Evolutionary conservation across 2,113 vertebrate species (phyloP).

Genomic region (Galeopterus variegatus): DNA sequence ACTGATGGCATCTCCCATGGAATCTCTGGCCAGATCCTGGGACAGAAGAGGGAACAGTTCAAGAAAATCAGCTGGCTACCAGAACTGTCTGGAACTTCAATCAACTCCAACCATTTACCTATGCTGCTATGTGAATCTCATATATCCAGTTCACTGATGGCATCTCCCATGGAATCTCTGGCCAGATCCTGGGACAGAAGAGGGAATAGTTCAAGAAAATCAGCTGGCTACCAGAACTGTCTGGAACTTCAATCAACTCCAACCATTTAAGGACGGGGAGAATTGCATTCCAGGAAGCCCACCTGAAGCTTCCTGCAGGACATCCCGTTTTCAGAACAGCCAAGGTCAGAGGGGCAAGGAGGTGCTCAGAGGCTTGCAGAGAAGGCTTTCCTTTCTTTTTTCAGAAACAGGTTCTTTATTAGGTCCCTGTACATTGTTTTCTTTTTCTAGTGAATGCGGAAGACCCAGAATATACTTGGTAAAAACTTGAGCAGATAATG

Average conservation of each 20-base stretch:
- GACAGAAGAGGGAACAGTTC: background rate
- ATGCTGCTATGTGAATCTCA: background rate
- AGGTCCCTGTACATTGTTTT: background rate
- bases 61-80: background rate
- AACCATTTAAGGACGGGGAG: slow-evolving; percentile 21
- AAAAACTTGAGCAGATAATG: background rate
- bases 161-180: background rate
- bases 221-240: background rate
- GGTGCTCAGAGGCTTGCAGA: background rate
- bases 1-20: background rate
- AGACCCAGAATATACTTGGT: background rate
- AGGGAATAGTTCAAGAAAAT: background rate
- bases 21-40: background rate
- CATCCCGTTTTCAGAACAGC: background rate
- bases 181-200: background rate
- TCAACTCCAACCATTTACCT: too few relatives aligned
- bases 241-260: slow-evolving; percentile 22
- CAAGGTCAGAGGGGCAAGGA: background rate
- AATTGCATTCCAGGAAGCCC: background rate
- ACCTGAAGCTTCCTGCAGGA: background rate
- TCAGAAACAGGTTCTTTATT: background rate
- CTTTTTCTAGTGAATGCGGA: background rate
- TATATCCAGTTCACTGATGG: slow-evolving; percentile 43
- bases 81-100: background rate
- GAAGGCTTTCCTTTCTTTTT: slow-evolving; percentile 9